Evolutionary conservation across 2,888 invertebrate species (phyloP).

Genomic region (Noctua pronuba): DNA sequence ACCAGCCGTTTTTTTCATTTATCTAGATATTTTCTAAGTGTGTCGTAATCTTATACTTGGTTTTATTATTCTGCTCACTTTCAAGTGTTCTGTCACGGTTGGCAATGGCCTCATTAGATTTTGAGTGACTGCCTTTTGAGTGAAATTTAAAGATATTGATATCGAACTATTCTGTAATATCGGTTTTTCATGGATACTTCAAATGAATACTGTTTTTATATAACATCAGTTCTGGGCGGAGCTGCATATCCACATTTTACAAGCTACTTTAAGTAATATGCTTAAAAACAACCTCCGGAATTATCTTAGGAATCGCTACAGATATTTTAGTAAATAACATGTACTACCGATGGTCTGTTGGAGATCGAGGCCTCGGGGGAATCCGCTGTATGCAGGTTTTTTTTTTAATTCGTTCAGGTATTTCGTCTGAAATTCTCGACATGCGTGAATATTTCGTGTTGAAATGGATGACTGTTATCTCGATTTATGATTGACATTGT

Average conservation of each 20-base stretch:
- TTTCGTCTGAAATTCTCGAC: neutral
- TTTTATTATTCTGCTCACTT: conserved; percentile 43
- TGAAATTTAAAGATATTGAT: conserved; percentile 12
- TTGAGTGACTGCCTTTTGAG: conserved; percentile 28
- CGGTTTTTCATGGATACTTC: neutral
- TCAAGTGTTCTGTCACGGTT: conserved; percentile 29
- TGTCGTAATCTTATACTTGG: conserved; percentile 26
- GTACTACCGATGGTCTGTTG: no score
- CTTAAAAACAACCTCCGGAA: neutral
- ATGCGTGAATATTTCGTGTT: neutral
- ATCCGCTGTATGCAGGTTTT: neutral
- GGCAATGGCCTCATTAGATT: conserved; percentile 43
- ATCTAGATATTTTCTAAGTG: neutral
- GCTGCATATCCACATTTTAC: neutral
- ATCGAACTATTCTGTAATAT: conserved; percentile 3
- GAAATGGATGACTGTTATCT: neutral
- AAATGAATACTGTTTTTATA: neutral
- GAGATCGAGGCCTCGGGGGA: neutral
- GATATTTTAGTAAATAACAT: neutral
- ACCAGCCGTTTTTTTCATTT: neutral
- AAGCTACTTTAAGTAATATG: neutral
- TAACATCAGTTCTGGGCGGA: neutral
- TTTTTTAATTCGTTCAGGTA: neutral
- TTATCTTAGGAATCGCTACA: no score
- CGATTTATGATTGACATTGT: conserved; percentile 6